A percentile compares a stretch with the other conserved stretches of the same genome.
phyloP scores from a whole-genome alignment of 1,140 invertebrate genomes.

The Trypoxylus dichotomus region DNA sequence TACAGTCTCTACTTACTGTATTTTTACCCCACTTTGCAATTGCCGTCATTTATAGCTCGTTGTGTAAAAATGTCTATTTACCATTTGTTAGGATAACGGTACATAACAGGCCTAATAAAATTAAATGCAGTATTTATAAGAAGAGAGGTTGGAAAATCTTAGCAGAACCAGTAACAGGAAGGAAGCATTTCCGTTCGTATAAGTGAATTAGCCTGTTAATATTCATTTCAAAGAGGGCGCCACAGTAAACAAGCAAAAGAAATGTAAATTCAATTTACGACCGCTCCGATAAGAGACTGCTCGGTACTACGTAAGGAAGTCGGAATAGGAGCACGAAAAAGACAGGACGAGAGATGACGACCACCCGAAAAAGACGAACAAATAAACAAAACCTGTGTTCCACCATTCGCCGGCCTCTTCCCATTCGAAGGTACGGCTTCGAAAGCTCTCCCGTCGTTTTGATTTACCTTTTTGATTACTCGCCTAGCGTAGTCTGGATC shows the following conservation, averaged over 20 bases:
- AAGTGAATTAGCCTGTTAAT: slow-evolving; percentile 30
- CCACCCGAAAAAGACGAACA: slow-evolving; percentile 34
- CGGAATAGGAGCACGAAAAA: not conserved
- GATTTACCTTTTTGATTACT: slow-evolving; percentile 45
- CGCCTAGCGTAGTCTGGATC: not conserved
- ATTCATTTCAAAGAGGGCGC: slow-evolving; percentile 26
- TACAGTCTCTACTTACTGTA: too few relatives aligned
- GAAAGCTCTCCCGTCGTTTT: slow-evolving; percentile 26
- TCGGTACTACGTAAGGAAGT: not conserved
- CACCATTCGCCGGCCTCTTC: not conserved
- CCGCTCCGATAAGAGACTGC: slow-evolving; percentile 35
- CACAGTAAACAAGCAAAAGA: slow-evolving; percentile 29
- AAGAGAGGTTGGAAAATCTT: not conserved
- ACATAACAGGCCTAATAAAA: not conserved
- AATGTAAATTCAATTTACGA: slow-evolving; percentile 40
- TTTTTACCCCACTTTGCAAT: too few relatives aligned
- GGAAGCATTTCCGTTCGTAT: not conserved
- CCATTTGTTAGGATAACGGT: not conserved
- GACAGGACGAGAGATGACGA: not conserved
- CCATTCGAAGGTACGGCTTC: not conserved
- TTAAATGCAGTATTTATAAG: not conserved
- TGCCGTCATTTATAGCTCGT: too few relatives aligned
- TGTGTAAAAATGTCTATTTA: too few relatives aligned
- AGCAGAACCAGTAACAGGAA: not conserved
- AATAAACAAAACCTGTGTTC: slow-evolving; percentile 41